Conservation (phyloP, 2,113 vertebrate genomes). For the Lethenteron reissneri region DNA sequence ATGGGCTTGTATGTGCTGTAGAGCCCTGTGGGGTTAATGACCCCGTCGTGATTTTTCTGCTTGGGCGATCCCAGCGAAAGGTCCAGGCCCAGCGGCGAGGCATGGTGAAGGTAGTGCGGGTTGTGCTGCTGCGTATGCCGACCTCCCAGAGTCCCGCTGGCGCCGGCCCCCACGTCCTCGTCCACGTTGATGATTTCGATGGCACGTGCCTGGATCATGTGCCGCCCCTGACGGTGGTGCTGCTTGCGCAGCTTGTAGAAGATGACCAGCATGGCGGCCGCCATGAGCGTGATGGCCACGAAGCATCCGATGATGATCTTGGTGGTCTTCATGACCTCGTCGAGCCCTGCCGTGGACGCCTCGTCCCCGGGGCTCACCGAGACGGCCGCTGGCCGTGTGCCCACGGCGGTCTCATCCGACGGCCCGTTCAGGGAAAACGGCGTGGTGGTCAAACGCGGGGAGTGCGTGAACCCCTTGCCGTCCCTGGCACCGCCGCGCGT, state of each 20-base stretch:
- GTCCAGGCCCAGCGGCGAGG: not conserved
- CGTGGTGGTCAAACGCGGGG: constrained; percentile 67
- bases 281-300: constrained; percentile 74
- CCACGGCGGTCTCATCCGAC: constrained; percentile 66
- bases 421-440: constrained; percentile 84
- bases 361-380: constrained; percentile 34
- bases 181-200: constrained; percentile 85
- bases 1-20: constrained; percentile 59
- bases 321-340: constrained; percentile 96
- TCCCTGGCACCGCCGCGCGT: constrained; percentile 54
- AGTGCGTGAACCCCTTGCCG: constrained; percentile 49
- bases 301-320: constrained; percentile 99
- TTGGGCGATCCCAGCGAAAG: constrained; percentile 1
- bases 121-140: constrained; percentile 36
- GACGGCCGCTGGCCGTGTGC: constrained; percentile 53
- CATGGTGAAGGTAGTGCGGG: not conserved
- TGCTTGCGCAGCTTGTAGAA: constrained; percentile 95
- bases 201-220: constrained; percentile 59
- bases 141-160: constrained; percentile 23
- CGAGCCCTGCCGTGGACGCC: constrained; percentile 50
- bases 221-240: constrained; percentile 86
- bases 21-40: not conserved
- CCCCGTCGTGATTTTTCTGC: not conserved
- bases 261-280: constrained; percentile 79
- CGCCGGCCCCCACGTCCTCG: constrained; percentile 43